Evolutionary conservation across 2,113 vertebrate genomes (phyloP).

Genomic region (Emydura subglobosa): DNA sequence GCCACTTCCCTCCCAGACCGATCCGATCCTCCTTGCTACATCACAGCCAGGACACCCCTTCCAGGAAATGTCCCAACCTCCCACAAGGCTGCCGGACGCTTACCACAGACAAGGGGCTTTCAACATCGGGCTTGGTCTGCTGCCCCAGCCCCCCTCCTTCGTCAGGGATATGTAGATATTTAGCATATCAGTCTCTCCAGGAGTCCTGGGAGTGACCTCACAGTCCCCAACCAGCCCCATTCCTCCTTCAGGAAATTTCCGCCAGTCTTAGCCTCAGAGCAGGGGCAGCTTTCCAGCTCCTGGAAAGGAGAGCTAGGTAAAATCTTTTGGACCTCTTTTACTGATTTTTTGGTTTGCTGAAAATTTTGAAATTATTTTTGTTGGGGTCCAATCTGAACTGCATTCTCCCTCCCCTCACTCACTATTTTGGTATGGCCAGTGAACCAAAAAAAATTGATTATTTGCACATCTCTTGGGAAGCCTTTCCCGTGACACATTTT

Average conservation of each 20-base stretch:
- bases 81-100: neutral
- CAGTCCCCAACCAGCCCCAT: neutral
- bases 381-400: neutral
- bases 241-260: neutral
- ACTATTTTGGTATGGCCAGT: neutral
- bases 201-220: neutral
- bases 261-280: neutral
- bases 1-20: neutral
- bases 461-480: neutral
- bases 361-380: neutral
- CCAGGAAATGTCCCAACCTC: neutral
- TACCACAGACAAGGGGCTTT: neutral
- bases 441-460: neutral
- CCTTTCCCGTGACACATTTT: neutral
- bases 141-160: neutral
- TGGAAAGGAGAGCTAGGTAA: neutral
- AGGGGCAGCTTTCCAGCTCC: neutral
- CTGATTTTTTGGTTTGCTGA: neutral
- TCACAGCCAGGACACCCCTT: neutral
- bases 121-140: neutral
- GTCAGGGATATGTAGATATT: neutral
- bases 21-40: neutral
- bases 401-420: no score
- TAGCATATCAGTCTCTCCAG: neutral
- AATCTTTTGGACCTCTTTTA: neutral